Evolutionary conservation across 2,113 vertebrate species (phyloP).

Genomic region (Oreochromis spilurus): DNA sequence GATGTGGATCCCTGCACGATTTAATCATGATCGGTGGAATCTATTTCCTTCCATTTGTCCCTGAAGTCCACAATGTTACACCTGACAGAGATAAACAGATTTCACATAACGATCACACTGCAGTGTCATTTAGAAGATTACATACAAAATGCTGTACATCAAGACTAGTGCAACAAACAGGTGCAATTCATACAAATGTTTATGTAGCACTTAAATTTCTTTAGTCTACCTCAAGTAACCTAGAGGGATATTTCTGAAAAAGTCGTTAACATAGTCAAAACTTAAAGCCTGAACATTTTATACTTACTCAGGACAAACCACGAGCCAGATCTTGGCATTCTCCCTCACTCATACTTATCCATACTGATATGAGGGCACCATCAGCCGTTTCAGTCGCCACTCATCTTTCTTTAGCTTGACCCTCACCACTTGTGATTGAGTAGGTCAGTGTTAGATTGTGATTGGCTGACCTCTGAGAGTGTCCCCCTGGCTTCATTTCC

Average conservation of each 20-base stretch:
- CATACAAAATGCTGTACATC: not conserved
- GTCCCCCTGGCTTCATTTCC: constrained; percentile 41
- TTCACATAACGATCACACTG: not conserved
- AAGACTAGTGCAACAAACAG: not conserved
- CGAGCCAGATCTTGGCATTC: not conserved
- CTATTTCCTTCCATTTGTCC: not conserved
- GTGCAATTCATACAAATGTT: not conserved
- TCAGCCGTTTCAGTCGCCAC: not conserved
- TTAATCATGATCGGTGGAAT: not conserved
- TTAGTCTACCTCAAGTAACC: not conserved
- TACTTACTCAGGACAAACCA: not conserved
- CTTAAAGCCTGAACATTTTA: not conserved
- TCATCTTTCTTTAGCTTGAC: not conserved
- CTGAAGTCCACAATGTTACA: not conserved
- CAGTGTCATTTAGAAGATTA: not conserved
- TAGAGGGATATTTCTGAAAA: not conserved
- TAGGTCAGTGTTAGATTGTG: not conserved
- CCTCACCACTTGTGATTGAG: constrained; percentile 14
- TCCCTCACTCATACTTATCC: constrained; percentile 6
- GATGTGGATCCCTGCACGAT: not conserved
- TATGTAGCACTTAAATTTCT: not conserved
- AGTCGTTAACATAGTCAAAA: not conserved
- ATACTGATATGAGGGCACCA: constrained; percentile 3
- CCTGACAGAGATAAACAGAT: not conserved
- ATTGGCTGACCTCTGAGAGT: constrained; percentile 37